Evolutionary conservation across 2,797 vertebrate species (phyloP).

Genomic region (Premnoplex brunnescens): DNA sequence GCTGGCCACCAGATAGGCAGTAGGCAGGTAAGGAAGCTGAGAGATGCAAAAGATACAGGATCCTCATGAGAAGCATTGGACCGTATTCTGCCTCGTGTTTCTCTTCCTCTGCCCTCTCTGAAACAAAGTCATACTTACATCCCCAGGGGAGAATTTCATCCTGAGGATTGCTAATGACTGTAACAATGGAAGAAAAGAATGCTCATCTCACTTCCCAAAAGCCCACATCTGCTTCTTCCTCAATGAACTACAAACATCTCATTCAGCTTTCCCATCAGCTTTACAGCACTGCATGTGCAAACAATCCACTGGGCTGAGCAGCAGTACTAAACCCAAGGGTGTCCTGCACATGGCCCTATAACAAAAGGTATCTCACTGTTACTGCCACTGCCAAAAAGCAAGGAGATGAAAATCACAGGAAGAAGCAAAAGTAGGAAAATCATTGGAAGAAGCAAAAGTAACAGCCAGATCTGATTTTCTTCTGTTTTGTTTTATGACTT

Average conservation of each 20-base stretch:
- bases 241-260: not conserved
- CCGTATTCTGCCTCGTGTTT: fast-evolving
- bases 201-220: not conserved
- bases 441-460: not conserved
- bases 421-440: not conserved
- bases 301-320: not conserved
- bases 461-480: not conserved
- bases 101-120: not conserved
- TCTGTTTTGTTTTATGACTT: not conserved
- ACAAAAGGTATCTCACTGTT: fast-evolving
- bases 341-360: not conserved
- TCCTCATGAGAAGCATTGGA: not conserved
- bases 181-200: not conserved
- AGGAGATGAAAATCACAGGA: not conserved
- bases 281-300: not conserved
- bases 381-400: not conserved
- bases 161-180: not conserved
- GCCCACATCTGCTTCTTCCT: not conserved
- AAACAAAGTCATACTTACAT: not conserved
- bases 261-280: not conserved
- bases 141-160: not conserved
- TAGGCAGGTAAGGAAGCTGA: not conserved
- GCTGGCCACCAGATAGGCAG: not conserved
- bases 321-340: not conserved
- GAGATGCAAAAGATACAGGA: not conserved